Evolutionary conservation across 2,113 vertebrate genomes (phyloP).

Genomic region (Zosterops pallidus): DNA sequence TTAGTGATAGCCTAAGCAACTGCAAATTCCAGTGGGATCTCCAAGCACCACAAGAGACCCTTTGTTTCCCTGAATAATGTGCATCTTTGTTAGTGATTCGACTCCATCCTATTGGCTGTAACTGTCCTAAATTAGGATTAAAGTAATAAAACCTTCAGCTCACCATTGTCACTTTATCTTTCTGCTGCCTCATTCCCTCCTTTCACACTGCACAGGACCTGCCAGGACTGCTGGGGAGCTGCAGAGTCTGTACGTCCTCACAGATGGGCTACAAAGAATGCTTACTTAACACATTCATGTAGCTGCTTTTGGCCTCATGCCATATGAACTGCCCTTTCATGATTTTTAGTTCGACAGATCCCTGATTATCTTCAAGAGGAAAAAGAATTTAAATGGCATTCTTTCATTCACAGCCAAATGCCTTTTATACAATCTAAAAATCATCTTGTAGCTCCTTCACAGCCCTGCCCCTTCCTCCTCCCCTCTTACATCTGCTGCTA

Average conservation of each 20-base stretch:
- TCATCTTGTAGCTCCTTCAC: constrained; percentile 12
- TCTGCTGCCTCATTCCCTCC: not conserved
- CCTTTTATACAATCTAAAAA: constrained; percentile 11
- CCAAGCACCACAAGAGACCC: not conserved
- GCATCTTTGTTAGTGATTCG: not conserved
- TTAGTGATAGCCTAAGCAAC: not conserved
- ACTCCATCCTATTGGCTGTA: not conserved
- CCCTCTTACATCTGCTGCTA: constrained; percentile 45
- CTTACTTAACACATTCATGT: not conserved
- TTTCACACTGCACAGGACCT: not conserved
- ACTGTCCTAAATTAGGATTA: not conserved
- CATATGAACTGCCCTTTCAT: not conserved
- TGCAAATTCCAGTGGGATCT: not conserved
- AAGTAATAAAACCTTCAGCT: not conserved
- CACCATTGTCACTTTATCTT: not conserved
- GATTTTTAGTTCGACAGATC: not conserved
- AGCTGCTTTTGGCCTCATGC: not conserved
- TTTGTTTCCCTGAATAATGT: not conserved
- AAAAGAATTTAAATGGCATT: not conserved
- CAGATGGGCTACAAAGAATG: not conserved
- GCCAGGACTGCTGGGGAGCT: not conserved
- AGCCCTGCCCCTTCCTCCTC: constrained; percentile 14
- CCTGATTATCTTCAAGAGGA: not conserved
- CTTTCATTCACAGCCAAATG: constrained; percentile 25
- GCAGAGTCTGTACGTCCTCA: not conserved